Evolutionary conservation across 2,888 invertebrate genomes (phyloP).

Genomic region (Nemotelus nigrinus): DNA sequence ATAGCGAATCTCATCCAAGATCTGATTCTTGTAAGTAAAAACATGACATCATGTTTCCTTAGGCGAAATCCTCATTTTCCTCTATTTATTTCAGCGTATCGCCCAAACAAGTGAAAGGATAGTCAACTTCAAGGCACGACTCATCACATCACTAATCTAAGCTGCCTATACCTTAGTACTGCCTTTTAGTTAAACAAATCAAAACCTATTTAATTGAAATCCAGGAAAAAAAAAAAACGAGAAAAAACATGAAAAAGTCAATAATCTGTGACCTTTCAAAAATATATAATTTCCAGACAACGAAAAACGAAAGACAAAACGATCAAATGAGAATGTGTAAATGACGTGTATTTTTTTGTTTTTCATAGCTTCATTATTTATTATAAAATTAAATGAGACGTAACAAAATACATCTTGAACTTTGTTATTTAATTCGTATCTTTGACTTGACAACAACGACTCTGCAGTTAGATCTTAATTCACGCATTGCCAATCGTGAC

Average conservation of each 20-base stretch:
- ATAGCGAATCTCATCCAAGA: constrained; percentile 88
- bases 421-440: constrained; percentile 16
- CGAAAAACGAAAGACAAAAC: background rate
- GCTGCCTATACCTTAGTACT: constrained; percentile 14
- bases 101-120: constrained; percentile 91
- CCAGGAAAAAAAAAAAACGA: constrained; percentile 18
- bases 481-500: too few species aligned
- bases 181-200: constrained; percentile 24
- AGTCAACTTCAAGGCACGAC: constrained; percentile 92
- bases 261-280: background rate
- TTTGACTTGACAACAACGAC: too few species aligned
- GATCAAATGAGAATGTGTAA: background rate
- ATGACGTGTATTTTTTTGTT: background rate
- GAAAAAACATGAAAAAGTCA: constrained; percentile 23
- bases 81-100: constrained; percentile 71
- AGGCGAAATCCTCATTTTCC: constrained; percentile 7
- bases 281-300: background rate
- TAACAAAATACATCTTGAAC: background rate
- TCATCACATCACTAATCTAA: constrained; percentile 90
- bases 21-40: constrained; percentile 78
- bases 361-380: constrained; percentile 35
- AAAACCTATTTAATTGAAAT: constrained; percentile 22
- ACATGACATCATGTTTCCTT: background rate
- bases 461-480: too few species aligned
- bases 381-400: constrained; percentile 17